A percentile compares a stretch with the other conserved stretches of the same genome.
Conservation (phyloP, 1,140 invertebrate species). For the Bombus affinis region DNA sequence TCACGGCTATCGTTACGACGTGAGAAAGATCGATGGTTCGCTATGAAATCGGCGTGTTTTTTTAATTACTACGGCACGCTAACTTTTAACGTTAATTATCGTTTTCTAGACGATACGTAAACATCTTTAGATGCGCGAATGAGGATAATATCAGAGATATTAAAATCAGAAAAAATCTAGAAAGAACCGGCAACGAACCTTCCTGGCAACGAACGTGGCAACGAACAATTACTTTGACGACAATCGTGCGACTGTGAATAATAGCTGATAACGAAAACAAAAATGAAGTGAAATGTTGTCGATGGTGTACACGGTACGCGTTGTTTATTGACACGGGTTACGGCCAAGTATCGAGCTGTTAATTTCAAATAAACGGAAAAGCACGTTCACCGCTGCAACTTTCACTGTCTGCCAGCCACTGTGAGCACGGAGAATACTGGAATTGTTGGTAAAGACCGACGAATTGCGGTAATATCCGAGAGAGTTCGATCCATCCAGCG, state of each 20-base stretch:
- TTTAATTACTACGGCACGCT: too few species aligned
- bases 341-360: conserved; percentile 57
- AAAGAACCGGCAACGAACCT: neutral
- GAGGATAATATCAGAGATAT: neutral
- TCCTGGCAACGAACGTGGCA: neutral
- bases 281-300: neutral
- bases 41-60: neutral
- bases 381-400: conserved; percentile 73
- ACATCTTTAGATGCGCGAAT: neutral
- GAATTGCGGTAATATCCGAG: conserved; percentile 33
- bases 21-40: neutral
- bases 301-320: conserved; percentile 36
- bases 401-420: conserved; percentile 72
- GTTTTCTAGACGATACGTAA: neutral
- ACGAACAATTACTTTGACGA: neutral
- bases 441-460: conserved; percentile 53
- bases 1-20: neutral
- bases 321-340: conserved; percentile 40
- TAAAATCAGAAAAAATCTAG: neutral
- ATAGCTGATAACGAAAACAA: neutral
- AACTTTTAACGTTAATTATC: neutral
- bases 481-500: neutral
- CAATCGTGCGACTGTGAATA: neutral
- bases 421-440: conserved; percentile 71
- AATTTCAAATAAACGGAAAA: conserved; percentile 71